Percentiles rank a stretch among this genome's conserved stretches.
Conservation (phyloP, 2,113 vertebrate genomes). For the Datnioides undecimradiatus region DNA sequence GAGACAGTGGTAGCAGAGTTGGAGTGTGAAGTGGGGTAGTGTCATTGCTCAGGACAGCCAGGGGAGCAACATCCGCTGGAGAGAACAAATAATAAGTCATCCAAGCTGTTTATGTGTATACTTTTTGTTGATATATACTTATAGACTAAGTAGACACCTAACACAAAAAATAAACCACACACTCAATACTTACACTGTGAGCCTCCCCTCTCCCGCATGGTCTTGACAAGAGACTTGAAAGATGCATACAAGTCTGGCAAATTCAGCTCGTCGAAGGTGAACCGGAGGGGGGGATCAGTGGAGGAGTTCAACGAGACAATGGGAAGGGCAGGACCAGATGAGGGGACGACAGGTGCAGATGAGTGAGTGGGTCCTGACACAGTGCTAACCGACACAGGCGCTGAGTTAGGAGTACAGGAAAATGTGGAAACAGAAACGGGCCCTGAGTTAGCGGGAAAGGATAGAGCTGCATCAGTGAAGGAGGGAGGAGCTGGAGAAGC, state of each 20-base stretch:
- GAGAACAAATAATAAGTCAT: background rate
- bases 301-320: constrained; percentile 71
- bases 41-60: constrained; percentile 77
- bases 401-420: constrained; percentile 56
- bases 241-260: constrained; percentile 95
- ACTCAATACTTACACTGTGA: constrained; percentile 87
- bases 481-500: constrained; percentile 39
- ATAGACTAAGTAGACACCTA: background rate
- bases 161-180: background rate
- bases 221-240: constrained; percentile 95
- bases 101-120: background rate
- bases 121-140: background rate
- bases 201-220: constrained; percentile 91
- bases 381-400: constrained; percentile 12
- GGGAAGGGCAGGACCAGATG: background rate
- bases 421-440: constrained; percentile 35
- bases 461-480: constrained; percentile 28
- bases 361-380: constrained; percentile 24
- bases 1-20: constrained; percentile 84
- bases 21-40: constrained; percentile 91
- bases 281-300: constrained; percentile 88
- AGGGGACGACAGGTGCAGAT: background rate
- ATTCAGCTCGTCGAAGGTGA: constrained; percentile 95
- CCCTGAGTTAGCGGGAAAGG: constrained; percentile 47
- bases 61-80: constrained; percentile 82